phyloP scores from a whole-genome alignment of 2,888 invertebrate genomes.

The Icerya purchasi region DNA sequence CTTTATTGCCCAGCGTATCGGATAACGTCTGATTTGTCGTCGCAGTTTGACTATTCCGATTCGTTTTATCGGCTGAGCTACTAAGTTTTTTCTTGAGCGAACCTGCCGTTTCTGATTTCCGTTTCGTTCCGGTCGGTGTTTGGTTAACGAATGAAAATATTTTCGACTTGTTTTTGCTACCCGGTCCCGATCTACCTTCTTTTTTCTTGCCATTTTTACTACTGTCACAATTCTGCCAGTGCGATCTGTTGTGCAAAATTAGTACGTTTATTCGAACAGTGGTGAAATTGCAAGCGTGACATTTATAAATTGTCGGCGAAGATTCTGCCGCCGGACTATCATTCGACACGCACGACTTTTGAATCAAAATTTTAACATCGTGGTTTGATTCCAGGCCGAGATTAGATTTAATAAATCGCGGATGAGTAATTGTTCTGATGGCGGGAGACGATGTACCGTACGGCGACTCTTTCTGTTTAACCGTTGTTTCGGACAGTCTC shows the following conservation, averaged over 20 bases:
- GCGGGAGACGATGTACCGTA: neutral
- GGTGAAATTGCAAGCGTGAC: conserved; percentile 40
- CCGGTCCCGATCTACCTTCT: conserved; percentile 1
- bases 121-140: neutral
- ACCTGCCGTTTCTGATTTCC: neutral
- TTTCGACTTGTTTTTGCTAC: neutral
- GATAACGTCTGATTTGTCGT: conserved; percentile 25
- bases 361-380: conserved; percentile 25
- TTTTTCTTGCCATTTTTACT: conserved; percentile 11
- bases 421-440: conserved; percentile 11
- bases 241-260: conserved; percentile 34
- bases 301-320: conserved; percentile 30
- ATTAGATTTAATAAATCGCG: conserved; percentile 5
- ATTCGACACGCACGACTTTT: conserved; percentile 9
- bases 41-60: conserved; percentile 23
- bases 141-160: neutral
- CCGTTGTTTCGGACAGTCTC: conserved; percentile 21
- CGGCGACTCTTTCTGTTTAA: conserved; percentile 12
- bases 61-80: neutral
- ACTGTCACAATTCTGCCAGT: conserved; percentile 6
- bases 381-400: conserved; percentile 23
- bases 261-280: conserved; percentile 49
- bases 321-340: conserved; percentile 16
- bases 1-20: conserved; percentile 3
- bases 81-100: neutral